Evolutionary conservation across 2,888 invertebrate species (phyloP).

Genomic region (Deroplatys truncata): DNA sequence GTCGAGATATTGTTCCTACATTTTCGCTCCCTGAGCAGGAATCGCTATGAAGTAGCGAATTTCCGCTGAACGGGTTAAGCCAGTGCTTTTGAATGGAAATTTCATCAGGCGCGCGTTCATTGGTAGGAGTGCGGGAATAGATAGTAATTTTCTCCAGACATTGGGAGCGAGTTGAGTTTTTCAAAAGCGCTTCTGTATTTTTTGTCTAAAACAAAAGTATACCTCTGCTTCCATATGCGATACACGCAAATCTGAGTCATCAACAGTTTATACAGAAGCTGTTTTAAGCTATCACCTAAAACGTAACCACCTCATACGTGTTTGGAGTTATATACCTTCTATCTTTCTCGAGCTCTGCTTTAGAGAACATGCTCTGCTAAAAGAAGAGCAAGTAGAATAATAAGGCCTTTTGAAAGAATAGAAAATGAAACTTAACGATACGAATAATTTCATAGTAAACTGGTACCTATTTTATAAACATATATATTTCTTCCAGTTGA

Average conservation of each 20-base stretch:
- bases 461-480: too few relatives aligned
- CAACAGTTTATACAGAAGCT: neutral
- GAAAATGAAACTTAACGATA: too few relatives aligned
- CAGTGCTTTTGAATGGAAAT: neutral
- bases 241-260: neutral
- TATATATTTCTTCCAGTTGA: too few relatives aligned
- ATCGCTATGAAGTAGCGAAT: slow-evolving; percentile 1
- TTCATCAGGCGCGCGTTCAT: neutral
- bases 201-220: neutral
- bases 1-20: neutral
- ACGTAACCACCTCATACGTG: neutral
- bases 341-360: too few relatives aligned
- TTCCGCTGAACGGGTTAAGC: neutral
- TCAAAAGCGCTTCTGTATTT: neutral
- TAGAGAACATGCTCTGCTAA: too few relatives aligned
- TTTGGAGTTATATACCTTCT: too few relatives aligned
- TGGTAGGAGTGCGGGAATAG: neutral
- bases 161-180: neutral
- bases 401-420: too few relatives aligned
- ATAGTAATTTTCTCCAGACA: neutral
- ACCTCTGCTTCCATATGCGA: too few relatives aligned
- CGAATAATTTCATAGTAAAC: too few relatives aligned
- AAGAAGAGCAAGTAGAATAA: too few relatives aligned
- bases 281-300: neutral
- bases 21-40: neutral